Base-by-base conservation (phyloP, 2,888 invertebrate genomes). In the Deilephila elpenor region DNA sequence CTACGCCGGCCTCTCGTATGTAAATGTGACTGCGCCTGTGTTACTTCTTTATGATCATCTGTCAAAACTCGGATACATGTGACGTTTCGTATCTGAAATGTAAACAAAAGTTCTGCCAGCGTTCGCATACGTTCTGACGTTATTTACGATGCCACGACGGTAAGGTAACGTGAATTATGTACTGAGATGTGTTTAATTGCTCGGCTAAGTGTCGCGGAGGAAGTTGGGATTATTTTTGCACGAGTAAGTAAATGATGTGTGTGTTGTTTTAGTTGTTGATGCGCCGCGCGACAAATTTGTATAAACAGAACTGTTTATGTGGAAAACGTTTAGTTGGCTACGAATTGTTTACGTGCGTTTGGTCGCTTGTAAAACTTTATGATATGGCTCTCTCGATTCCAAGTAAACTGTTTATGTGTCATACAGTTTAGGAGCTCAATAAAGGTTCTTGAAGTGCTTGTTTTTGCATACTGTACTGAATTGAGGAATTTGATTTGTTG, bases 1-100 rank as follows among this genome's bases (percentile, higher is more conserved):
- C 74, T 83, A 84, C 85, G 80, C 79, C 80, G 83, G 82, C 81
- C 74, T 44, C 74, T 82, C 86, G 87, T 91, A 93, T 92, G 93
- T 89, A 92, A 92, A 93, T 92, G 90, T 89, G 84, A 83, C 82
- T 88, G 88, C 91, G 91, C 80, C 84, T 88, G 91, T 93, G 92
- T 92, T 89, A 78, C 88, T 90, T 87, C 88, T 89, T 88, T 93
- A 92, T 91, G 91, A 93, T 89, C 91, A 91, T 89, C 93, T 94
- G 94, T 94, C 94, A 94, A 93, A 93, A 92, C 90, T 89, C 87
- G 86, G 88, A 85, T 89, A 92, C 94, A 89, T 93, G 92, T 91
- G 94, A 93, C 94, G 92, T 94, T 94, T 92, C 85, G 91, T 79
- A 78, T 86, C 91, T 91, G 91, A 91, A 92, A 91, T 92, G 94